Evolutionary conservation across 2,888 invertebrate genomes (phyloP), one percentile per base, ranked within the genome.

Genomic region (Drosophila eohydei): DNA sequence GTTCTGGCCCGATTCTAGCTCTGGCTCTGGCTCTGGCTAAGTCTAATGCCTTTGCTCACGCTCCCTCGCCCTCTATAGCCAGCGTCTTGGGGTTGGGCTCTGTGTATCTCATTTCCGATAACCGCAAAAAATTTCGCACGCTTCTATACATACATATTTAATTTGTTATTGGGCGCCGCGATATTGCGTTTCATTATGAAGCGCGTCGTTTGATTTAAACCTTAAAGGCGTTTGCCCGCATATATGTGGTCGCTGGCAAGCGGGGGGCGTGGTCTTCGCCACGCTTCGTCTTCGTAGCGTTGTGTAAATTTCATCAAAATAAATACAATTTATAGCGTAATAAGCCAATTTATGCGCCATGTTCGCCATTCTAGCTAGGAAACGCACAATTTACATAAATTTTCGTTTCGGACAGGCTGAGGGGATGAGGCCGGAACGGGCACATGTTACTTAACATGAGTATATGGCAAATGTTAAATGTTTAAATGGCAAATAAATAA

Each of bases 321-420:
- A 90, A 89, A 90, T 89, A 84, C 78, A 89, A 90, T 90, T 90
- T 90, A 90, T 89, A 84, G 86, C 86, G 77, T 73, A 89, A 88
- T 86, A 83, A 88, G 88, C 88, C 81, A 88, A 90, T 85, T 85
- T 88, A 88, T 85, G 86, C 86, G 65, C 65, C 80, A 82, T 85
- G 88, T 78, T 80, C 78, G 68, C 70, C 52, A 48, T 56, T 58
- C 57, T 50, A 64, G 65, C 80, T 63, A 43, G 68, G 73, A 71
- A 54, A 75, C 79, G 83, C 83, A 85, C 83, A 86, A 88, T 85
- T 88, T 85, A 78, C 86, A 85, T 88, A 85, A 88, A 85, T 88
- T 85, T 79, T 48, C 46, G 68, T 30, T 36, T 28, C 51, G 44
- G 68, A 40, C 56, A 30, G 11, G 59, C 38, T 36, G 30, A n/a